Conservation (phyloP, 2,888 invertebrate species). For the Eupithecia insigniata region DNA sequence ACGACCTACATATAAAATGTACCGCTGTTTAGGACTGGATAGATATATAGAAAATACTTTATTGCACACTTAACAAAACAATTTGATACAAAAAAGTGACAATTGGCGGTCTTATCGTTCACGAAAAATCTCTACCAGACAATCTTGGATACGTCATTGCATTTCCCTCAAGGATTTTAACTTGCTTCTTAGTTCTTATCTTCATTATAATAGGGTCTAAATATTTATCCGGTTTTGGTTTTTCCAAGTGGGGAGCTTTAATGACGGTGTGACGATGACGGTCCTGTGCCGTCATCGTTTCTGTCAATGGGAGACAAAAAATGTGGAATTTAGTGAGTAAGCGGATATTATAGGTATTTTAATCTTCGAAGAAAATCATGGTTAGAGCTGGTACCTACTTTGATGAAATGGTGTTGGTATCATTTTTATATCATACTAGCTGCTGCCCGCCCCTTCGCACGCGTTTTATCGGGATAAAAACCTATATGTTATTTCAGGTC, state of each 20-base stretch:
- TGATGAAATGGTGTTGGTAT: neutral
- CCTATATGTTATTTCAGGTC: too few relatives aligned
- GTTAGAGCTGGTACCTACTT: too few relatives aligned
- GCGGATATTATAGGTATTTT: conserved; percentile 1
- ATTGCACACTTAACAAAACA: too few relatives aligned
- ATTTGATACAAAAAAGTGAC: too few relatives aligned
- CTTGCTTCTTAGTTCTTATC: conserved; percentile 8
- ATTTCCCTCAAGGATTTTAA: neutral
- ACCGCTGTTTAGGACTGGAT: neutral
- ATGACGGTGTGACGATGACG: conserved; percentile 28
- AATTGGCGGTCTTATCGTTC: too few relatives aligned
- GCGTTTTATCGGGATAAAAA: too few relatives aligned
- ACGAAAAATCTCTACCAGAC: too few relatives aligned
- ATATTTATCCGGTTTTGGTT: conserved; percentile 27
- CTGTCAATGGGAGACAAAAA: conserved; percentile 30
- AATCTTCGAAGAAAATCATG: neutral
- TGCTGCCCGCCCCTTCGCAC: too few relatives aligned
- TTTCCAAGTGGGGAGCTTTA: conserved; percentile 21
- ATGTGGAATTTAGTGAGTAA: conserved; percentile 26
- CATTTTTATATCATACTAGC: neutral
- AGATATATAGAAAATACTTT: too few relatives aligned
- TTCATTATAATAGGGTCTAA: conserved; percentile 6
- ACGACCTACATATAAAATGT: neutral
- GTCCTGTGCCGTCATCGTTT: too few relatives aligned
- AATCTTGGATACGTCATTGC: conserved; percentile 13